Conservation (phyloP, 2,797 vertebrate species). For the Cetoscarus ocellatus region DNA sequence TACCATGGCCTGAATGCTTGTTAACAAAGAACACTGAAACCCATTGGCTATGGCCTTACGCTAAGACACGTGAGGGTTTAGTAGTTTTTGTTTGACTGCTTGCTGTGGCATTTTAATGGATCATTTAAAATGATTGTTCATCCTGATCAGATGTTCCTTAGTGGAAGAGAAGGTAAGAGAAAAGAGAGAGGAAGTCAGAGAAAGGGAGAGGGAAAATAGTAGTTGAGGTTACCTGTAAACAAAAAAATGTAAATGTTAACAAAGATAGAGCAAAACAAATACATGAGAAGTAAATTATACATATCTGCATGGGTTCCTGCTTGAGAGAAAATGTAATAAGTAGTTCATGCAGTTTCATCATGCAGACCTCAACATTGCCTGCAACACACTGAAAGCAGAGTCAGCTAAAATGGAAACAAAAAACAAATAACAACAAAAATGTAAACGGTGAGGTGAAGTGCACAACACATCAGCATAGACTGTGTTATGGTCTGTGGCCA, state of each 20-base stretch:
- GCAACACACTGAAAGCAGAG: conserved; percentile 51
- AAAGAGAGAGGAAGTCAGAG: conserved; percentile 14
- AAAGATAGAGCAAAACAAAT: background rate
- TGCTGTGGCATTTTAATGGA: conserved; percentile 39
- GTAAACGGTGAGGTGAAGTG: background rate
- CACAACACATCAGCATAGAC: background rate
- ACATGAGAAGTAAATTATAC: conserved; percentile 11
- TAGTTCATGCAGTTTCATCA: conserved; percentile 57
- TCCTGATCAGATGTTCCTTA: conserved; percentile 48
- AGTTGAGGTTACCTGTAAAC: conserved; percentile 6
- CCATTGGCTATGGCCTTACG: conserved; percentile 44
- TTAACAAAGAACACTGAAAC: conserved; percentile 61
- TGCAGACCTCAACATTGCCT: conserved; percentile 49
- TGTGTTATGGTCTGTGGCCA: background rate
- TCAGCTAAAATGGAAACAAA: conserved; percentile 13
- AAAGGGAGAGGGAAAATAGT: background rate
- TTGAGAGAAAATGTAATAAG: conserved; percentile 32
- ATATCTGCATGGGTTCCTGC: conserved; percentile 39
- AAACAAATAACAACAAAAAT: background rate
- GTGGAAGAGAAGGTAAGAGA: conserved; percentile 18
- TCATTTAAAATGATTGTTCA: conserved; percentile 51
- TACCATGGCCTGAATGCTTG: conserved; percentile 27
- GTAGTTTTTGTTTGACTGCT: conserved; percentile 42
- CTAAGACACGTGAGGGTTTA: conserved; percentile 42
- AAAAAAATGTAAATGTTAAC: background rate